phyloP scores from a whole-genome alignment of 2,888 invertebrate species.

The Anthophora plumipes region DNA sequence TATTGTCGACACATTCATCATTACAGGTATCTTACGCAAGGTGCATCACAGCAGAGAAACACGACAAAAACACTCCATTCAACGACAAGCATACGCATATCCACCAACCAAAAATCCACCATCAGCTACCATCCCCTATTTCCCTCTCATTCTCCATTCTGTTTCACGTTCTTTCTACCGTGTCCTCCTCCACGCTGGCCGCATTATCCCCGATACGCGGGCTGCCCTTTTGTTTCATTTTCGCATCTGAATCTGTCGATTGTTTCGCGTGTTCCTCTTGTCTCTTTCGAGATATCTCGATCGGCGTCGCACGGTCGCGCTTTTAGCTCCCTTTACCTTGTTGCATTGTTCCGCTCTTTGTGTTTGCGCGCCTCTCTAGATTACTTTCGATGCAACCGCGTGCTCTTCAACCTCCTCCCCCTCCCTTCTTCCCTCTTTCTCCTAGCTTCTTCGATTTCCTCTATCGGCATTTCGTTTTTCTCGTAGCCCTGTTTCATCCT shows the following conservation, averaged over 20 bases:
- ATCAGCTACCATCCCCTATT: background rate
- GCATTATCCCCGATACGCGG: background rate
- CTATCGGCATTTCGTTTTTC: conserved; percentile 37
- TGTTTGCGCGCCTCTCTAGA: conserved; percentile 47
- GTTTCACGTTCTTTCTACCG: background rate
- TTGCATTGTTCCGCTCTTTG: conserved; percentile 55
- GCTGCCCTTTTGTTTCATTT: conserved; percentile 37
- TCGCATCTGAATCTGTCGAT: conserved; percentile 38
- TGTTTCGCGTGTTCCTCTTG: conserved; percentile 32
- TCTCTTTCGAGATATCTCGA: conserved; percentile 23
- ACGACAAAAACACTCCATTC: no score
- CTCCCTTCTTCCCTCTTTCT: background rate
- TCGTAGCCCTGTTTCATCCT: background rate
- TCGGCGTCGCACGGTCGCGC: conserved; percentile 21
- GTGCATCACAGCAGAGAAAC: no score
- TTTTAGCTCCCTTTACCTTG: conserved; percentile 46
- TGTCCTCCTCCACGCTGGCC: background rate
- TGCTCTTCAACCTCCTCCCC: background rate
- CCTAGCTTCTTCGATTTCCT: conserved; percentile 8
- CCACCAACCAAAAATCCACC: no score
- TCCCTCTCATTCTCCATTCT: background rate
- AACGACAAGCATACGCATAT: no score
- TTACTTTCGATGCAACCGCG: conserved; percentile 46
- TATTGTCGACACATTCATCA: no score
- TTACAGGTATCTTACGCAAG: no score